These are phyloP conservation scores for Cephus runcator DNA, from an alignment of 2,888 invertebrate species.

Conservation along the genomic window DNA sequence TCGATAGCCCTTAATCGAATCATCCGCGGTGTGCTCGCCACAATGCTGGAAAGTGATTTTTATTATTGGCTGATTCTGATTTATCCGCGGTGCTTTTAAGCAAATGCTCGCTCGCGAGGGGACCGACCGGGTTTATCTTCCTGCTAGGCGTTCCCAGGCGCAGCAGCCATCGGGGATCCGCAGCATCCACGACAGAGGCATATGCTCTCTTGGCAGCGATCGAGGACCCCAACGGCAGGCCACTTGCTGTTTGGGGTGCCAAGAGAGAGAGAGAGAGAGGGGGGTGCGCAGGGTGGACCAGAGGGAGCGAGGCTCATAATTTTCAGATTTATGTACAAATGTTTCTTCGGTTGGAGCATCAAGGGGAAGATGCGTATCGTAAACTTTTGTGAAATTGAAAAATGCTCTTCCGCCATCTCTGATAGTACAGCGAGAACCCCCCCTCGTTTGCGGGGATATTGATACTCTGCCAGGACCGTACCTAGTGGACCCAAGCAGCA, in stretches of 20 bases:
- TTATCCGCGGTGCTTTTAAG: slow-evolving; percentile 45
- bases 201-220: no score
- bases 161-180: slow-evolving; percentile 41
- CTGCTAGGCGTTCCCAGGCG: slow-evolving; percentile 63
- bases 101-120: slow-evolving; percentile 17
- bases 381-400: slow-evolving; percentile 63
- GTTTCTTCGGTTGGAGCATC: slow-evolving; percentile 43
- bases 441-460: no score
- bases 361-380: slow-evolving; percentile 57
- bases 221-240: no score
- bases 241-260: not conserved
- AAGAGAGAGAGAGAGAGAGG: slow-evolving; percentile 3
- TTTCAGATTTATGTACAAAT: slow-evolving; percentile 65
- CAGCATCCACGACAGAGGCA: not conserved
- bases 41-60: slow-evolving; percentile 65
- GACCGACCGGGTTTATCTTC: slow-evolving; percentile 55
- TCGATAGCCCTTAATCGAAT: slow-evolving; percentile 64
- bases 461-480: no score
- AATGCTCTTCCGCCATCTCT: slow-evolving; percentile 47
- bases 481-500: no score
- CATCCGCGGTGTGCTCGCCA: slow-evolving; percentile 47
- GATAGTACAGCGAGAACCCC: no score
- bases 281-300: slow-evolving; percentile 10
- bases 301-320: slow-evolving; percentile 53
- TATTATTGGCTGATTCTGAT: slow-evolving; percentile 64